These are phyloP conservation scores for Aproaerema taeniolella DNA, from an alignment of 2,888 invertebrate genomes.

Conservation along the genomic window DNA sequence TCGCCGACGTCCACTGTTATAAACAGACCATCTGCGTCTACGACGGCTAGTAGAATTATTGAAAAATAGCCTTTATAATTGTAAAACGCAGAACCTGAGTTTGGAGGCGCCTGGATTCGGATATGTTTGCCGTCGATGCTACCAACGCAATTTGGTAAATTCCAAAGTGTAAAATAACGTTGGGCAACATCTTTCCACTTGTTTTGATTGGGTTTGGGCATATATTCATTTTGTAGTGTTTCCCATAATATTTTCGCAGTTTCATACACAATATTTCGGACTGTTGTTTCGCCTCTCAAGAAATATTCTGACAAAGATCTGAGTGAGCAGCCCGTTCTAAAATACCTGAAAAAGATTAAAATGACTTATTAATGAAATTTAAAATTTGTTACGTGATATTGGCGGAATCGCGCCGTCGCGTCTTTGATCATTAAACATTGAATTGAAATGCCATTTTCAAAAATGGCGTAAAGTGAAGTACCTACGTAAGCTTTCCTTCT, in stretches of 20 bases:
- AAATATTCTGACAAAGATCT: neutral
- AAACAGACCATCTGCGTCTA: slow-evolving; percentile 22
- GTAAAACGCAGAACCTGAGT: slow-evolving; percentile 20
- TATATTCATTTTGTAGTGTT: neutral
- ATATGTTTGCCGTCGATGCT: slow-evolving; percentile 25
- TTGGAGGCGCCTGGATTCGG: slow-evolving; percentile 19
- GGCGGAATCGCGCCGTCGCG: too few relatives aligned
- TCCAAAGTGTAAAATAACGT: slow-evolving; percentile 21
- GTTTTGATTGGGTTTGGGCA: slow-evolving; percentile 7
- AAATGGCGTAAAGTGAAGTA: too few relatives aligned
- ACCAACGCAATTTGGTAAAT: slow-evolving; percentile 25
- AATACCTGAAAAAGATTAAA: slow-evolving; percentile 3
- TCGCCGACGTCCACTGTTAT: slow-evolving; percentile 22
- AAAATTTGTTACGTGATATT: too few relatives aligned
- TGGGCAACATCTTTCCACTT: slow-evolving; percentile 20
- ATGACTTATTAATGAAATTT: too few relatives aligned
- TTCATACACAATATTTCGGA: neutral
- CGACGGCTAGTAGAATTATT: slow-evolving; percentile 8
- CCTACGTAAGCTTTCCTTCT: too few relatives aligned
- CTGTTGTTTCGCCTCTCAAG: neutral
- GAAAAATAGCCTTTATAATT: slow-evolving; percentile 25
- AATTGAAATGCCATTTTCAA: too few relatives aligned
- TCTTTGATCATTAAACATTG: too few relatives aligned
- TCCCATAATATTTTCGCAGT: neutral
- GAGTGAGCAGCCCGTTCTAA: neutral